phyloP scores from a whole-genome alignment of 2,888 invertebrate species.

The Microchrysa polita region DNA sequence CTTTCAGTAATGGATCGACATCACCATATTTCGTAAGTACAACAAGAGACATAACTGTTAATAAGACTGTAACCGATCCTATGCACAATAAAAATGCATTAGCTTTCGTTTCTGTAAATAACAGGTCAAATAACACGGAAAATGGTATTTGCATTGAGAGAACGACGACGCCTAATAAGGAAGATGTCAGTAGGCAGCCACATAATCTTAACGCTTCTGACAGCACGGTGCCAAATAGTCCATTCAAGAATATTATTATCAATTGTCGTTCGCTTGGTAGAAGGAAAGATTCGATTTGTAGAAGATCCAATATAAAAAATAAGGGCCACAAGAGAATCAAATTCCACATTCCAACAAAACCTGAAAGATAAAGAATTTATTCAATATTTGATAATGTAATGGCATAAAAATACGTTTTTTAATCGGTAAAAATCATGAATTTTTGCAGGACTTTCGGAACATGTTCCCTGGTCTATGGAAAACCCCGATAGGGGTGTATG shows the following conservation, averaged over 20 bases:
- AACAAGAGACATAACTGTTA: background rate
- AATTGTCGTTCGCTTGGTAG: slow-evolving; percentile 6
- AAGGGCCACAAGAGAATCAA: background rate
- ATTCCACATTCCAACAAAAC: background rate
- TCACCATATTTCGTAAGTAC: background rate
- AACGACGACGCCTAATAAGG: background rate
- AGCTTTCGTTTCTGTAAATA: background rate
- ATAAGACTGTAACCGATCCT: background rate
- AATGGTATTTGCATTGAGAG: background rate
- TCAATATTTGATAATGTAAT: too few relatives aligned
- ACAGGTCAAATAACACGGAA: background rate
- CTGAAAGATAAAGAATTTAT: background rate
- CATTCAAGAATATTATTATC: background rate
- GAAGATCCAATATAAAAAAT: background rate
- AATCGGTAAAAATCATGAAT: background rate
- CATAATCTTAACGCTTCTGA: background rate
- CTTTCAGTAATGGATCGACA: background rate
- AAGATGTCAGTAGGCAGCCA: background rate
- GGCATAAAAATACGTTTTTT: too few relatives aligned
- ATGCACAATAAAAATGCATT: background rate
- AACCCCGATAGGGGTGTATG: too few relatives aligned
- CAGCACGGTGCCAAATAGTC: background rate
- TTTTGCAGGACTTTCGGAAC: too few relatives aligned
- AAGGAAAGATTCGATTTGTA: background rate
- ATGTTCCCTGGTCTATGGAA: too few relatives aligned